Evolutionary conservation across 2,888 invertebrate genomes (phyloP), one percentile per base, ranked within the genome.

Genomic region (Ophion obscuratus): DNA sequence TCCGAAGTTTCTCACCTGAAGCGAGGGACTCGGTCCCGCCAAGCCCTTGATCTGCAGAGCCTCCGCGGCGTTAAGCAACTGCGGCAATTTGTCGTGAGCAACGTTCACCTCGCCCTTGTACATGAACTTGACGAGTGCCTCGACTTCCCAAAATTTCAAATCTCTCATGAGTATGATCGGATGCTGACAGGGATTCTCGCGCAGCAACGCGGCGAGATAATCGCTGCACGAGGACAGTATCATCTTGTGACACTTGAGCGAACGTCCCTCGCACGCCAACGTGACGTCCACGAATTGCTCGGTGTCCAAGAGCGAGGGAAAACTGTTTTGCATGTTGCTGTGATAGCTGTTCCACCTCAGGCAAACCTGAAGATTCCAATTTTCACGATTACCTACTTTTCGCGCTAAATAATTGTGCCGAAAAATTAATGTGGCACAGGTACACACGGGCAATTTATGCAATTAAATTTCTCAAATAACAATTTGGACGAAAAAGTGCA

Each of bases 221-320:
- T 97, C 97, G 57, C 97, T 97, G 94, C 98, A 98, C 0, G 98
- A 97, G 0, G 97, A 97, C 84, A 98, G 94, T 47, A 98, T 97
- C 87, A 98, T 96, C 91, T 98, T 97, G 95, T 98, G 98, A 93
- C 98, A 98, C 89, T 98, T 97, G 88, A 97, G 95, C 94, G 97
- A 97, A 59, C 97, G 96, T 0, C 97, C 97, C 94, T 98, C 98
- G 92, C 98, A 98, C 3, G 98, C 98, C 76, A 98, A 94, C 0
- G 98, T 98, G 73, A 98, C 98, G 94, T 98, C 98, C 0, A 98
- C 97, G 92, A 98, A 98, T 93, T 97, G 96, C 92, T 97, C 97
- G n/a, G 96, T 96, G 31, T 96, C 96, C 10, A 97, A 95, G 20
- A 97, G 95, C 14, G 96, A 96, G 0, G 97, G 97, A 92, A 97